These are phyloP conservation scores for Mamestra configurata DNA, from an alignment of 1,140 invertebrate species.

Conservation along the genomic window DNA sequence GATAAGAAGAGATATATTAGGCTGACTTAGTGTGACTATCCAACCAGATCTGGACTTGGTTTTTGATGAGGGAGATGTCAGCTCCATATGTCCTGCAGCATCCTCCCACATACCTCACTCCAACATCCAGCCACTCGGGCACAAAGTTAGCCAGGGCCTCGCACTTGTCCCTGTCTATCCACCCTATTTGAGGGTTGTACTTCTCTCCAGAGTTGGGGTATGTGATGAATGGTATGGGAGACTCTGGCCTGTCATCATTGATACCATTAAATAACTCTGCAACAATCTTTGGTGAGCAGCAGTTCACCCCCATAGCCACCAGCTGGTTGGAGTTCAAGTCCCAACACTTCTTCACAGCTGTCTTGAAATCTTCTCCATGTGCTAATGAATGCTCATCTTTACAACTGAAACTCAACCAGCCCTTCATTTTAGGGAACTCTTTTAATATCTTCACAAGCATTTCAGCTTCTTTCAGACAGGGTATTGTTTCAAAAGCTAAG, in stretches of 20 bases:
- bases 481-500: constrained; percentile 96
- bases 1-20: not conserved
- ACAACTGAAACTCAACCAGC: constrained; percentile 95
- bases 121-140: constrained; percentile 91
- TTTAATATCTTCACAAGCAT: constrained; percentile 92
- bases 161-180: constrained; percentile 88
- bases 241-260: constrained; percentile 83
- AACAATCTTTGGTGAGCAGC: constrained; percentile 89
- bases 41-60: constrained; percentile 83
- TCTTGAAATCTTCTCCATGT: constrained; percentile 92
- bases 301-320: constrained; percentile 95
- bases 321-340: constrained; percentile 90
- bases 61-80: constrained; percentile 89
- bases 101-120: constrained; percentile 93
- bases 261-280: constrained; percentile 89
- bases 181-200: constrained; percentile 89
- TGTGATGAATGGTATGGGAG: constrained; percentile 90
- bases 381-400: constrained; percentile 89
- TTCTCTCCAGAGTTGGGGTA: constrained; percentile 94
- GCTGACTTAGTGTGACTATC: constrained; percentile 1
- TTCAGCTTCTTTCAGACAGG: constrained; percentile 93
- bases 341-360: constrained; percentile 90
- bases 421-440: constrained; percentile 91
- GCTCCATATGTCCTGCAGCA: constrained; percentile 92
- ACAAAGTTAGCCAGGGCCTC: constrained; percentile 89